Base-by-base conservation (phyloP, 2,888 invertebrate species). In the Agriopis marginaria region DNA sequence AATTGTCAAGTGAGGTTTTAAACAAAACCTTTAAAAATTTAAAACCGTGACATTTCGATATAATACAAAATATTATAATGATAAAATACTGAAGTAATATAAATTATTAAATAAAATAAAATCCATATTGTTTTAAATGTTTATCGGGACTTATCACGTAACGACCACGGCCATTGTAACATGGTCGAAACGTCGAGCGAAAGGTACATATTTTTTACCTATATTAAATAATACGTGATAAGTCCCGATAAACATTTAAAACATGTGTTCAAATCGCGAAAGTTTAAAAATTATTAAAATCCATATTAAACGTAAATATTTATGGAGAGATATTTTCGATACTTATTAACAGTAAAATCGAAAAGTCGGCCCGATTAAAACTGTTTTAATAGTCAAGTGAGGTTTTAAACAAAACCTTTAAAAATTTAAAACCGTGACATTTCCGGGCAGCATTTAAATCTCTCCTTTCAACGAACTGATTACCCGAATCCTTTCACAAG, bases 401-500 rank as follows among this genome's bases (percentile, higher is more conserved):
- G 66, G 32, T 72, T 67, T 50, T 64, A 66, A 70, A 59, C 8
- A 42, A 59, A 63, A 66, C 23, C 55, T 12, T 72, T 63, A 63
- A 68, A 70, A 67, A 67, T 58, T 65, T 64, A 42, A 70, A 70
- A 47, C 49, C 5, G 58, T 71, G 67, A 66, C 63, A 68, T 65
- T 69, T 69, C 51, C 68, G 69, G 73, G 74, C 68, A 71, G 63
- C 45, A 68, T 69, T 69, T 58, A 66, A 66, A 60, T 66, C 51
- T 64, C 61, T 56, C 68, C 45, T 67, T 71, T 71, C 71, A 67
- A 66, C 63, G 54, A 55, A 64, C 61, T 64, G 56, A 71, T 64
- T 64, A 62, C 42, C 62, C 44, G 58, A 70, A 66, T 66, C 66
- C 63, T 70, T 70, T 70, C 44, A 66, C 49, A 63, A 66, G 66